phyloP scores from a whole-genome alignment of 1,140 invertebrate genomes.

The Drosophila insularis region DNA sequence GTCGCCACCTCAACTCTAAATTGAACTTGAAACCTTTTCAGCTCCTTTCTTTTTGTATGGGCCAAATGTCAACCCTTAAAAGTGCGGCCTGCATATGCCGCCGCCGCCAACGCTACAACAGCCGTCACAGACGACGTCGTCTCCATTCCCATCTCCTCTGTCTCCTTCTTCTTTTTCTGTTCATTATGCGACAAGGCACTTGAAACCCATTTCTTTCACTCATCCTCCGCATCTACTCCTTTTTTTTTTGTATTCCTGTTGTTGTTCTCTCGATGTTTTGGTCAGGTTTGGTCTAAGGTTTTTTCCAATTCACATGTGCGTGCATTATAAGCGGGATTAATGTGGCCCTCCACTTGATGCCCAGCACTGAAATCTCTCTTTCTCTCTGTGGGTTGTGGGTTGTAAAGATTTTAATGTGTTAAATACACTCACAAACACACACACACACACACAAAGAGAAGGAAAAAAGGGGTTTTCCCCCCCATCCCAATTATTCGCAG shows the following conservation, averaged over 20 bases:
- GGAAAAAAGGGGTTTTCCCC: conserved; percentile 31
- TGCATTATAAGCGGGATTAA: conserved; percentile 77
- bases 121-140: conserved; percentile 44
- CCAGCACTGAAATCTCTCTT: conserved; percentile 18
- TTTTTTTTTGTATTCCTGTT: conserved; percentile 41
- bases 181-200: conserved; percentile 70
- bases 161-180: conserved; percentile 45
- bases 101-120: conserved; percentile 26
- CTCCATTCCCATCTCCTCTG: conserved; percentile 17
- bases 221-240: conserved; percentile 21
- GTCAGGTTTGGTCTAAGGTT: conserved; percentile 46
- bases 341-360: conserved; percentile 68
- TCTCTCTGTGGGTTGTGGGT: conserved; percentile 16
- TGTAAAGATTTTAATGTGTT: conserved; percentile 60
- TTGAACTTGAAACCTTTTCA: conserved; percentile 50
- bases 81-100: conserved; percentile 47
- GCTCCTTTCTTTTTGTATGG: conserved; percentile 51
- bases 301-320: conserved; percentile 61
- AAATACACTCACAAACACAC: conserved; percentile 47
- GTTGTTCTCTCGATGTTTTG: conserved; percentile 36
- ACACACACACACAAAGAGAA: conserved; percentile 15
- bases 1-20: conserved; percentile 66
- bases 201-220: conserved; percentile 72
- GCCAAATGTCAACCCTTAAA: conserved; percentile 74
- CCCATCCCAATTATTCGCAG: background rate